Conservation (phyloP, 2,888 invertebrate species). For the Eueremaeus valkanovi region DNA sequence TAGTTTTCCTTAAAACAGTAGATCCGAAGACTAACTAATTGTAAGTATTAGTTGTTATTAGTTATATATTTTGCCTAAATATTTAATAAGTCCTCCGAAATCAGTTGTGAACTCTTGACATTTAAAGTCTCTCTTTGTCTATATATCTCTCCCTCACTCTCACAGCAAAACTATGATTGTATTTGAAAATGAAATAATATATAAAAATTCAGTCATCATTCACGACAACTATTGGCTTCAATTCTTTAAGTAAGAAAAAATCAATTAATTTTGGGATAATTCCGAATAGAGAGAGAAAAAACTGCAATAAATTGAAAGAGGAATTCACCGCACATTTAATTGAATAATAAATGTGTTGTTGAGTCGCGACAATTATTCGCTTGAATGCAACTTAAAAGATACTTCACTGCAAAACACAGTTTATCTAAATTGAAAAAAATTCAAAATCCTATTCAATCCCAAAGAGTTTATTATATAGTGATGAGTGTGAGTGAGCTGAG, state of each 20-base stretch:
- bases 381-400: not conserved
- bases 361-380: not conserved
- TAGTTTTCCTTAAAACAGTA: not conserved
- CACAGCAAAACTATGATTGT: not conserved
- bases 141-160: not conserved
- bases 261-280: not conserved
- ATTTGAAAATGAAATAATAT: not conserved
- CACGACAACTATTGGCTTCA: not conserved
- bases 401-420: constrained; percentile 8
- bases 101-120: constrained; percentile 3
- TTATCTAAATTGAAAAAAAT: too few relatives aligned
- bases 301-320: not conserved
- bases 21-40: not conserved
- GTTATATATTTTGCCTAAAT: not conserved
- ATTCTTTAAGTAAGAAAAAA: not conserved
- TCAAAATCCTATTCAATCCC: too few relatives aligned
- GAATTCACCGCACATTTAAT: not conserved
- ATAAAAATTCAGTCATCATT: not conserved
- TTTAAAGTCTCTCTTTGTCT: not conserved
- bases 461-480: too few relatives aligned
- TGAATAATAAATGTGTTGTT: constrained; percentile 7
- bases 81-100: not conserved
- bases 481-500: too few relatives aligned
- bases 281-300: not conserved
- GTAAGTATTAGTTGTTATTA: not conserved